Conservation (phyloP, 30 jellyfish, hydroid and myxozoan species). For the Chironex yamaguchii region DNA sequence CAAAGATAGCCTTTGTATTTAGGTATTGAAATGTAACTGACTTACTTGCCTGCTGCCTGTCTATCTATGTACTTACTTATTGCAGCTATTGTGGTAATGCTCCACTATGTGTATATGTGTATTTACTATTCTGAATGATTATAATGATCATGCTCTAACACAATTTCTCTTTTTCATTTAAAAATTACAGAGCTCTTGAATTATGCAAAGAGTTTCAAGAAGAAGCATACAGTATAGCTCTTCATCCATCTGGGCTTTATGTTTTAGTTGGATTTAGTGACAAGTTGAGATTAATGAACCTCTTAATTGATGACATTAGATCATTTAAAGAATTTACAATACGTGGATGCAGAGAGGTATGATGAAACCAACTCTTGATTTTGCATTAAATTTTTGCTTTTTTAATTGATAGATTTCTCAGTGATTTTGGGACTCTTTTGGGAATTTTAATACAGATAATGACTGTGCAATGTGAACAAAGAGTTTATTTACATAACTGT, state of each 20-base stretch:
- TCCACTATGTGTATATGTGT: too few relatives aligned
- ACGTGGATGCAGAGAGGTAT: conserved; percentile 98
- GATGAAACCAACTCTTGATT: not conserved
- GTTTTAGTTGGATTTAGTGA: conserved; percentile 98
- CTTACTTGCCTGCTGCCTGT: too few relatives aligned
- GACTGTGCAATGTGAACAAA: too few relatives aligned
- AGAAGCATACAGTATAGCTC: conserved; percentile 96
- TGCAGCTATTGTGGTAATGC: too few relatives aligned
- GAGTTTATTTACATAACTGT: too few relatives aligned
- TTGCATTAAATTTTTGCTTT: not conserved
- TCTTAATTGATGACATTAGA: conserved; percentile 92
- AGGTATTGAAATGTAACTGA: too few relatives aligned
- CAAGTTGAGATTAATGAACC: conserved; percentile 88
- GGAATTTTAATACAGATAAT: too few relatives aligned
- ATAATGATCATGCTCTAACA: too few relatives aligned
- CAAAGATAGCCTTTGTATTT: too few relatives aligned
- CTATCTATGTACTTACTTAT: too few relatives aligned
- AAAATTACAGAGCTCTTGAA: conserved; percentile 87
- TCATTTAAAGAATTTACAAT: conserved; percentile 92
- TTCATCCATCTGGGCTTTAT: conserved; percentile 96
- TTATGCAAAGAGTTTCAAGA: conserved; percentile 95
- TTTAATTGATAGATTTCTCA: not conserved
- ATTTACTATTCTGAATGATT: too few relatives aligned
- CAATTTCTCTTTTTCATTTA: too few relatives aligned
- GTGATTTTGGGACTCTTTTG: not conserved